These are phyloP conservation scores for Chromobotia macracanthus DNA, from an alignment of 2,797 vertebrate species.

Conservation along the genomic window DNA sequence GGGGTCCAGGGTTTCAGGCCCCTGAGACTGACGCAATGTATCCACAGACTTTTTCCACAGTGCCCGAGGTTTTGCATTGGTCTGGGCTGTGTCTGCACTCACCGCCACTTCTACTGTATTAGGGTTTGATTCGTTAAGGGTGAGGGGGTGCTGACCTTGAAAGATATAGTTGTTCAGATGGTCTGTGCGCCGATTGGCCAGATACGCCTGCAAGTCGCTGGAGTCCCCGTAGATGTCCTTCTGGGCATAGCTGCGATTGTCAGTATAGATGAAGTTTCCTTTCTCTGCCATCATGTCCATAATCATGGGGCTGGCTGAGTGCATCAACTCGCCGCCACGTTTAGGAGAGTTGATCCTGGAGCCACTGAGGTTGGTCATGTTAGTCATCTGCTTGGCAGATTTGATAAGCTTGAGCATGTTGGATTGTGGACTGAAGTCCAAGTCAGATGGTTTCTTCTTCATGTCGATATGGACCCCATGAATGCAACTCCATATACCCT, in stretches of 20 bases:
- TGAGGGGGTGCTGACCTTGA: constrained; percentile 94
- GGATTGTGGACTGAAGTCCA: constrained; percentile 94
- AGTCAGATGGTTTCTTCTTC: constrained; percentile 94
- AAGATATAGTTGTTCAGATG: constrained; percentile 98
- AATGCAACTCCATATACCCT: constrained; percentile 99
- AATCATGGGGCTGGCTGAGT: constrained; percentile 91
- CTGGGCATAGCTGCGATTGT: constrained; percentile 92
- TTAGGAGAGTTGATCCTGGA: constrained; percentile 92
- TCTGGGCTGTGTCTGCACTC: constrained; percentile 86
- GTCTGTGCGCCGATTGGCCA: constrained; percentile 91
- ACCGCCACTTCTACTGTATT: constrained; percentile 96
- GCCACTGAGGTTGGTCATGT: constrained; percentile 87
- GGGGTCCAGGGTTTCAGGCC: constrained; percentile 88
- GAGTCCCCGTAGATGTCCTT: constrained; percentile 95
- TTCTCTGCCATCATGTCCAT: constrained; percentile 98
- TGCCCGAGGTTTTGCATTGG: constrained; percentile 87
- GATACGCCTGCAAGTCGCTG: constrained; percentile 87
- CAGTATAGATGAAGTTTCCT: constrained; percentile 92
- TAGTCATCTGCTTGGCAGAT: constrained; percentile 94
- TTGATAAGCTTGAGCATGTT: constrained; percentile 97
- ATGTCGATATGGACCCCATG: constrained; percentile 98
- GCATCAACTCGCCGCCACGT: constrained; percentile 87
- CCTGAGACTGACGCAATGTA: constrained; percentile 86
- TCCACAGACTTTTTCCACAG: constrained; percentile 97
- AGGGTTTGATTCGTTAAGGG: constrained; percentile 94